Conservation (phyloP, 2,888 invertebrate species). For the Cantharis nigra region DNA sequence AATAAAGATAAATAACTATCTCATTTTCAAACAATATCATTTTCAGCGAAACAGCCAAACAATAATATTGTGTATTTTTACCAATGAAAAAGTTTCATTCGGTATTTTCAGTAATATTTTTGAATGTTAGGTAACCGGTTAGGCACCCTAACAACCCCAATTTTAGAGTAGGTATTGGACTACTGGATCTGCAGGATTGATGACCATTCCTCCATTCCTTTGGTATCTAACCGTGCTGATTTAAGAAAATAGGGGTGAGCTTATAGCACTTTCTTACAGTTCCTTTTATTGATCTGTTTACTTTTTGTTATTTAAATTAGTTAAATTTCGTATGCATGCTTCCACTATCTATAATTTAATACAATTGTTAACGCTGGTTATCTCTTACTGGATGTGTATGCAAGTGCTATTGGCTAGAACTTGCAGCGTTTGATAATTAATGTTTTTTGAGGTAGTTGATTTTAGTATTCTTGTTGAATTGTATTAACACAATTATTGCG, state of each 20-base stretch:
- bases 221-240: background rate
- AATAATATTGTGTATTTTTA: background rate
- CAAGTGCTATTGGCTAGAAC: background rate
- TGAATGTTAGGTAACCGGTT: background rate
- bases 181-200: background rate
- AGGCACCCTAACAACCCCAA: background rate
- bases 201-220: background rate
- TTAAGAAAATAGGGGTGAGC: background rate
- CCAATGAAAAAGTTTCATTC: background rate
- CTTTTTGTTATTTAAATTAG: background rate
- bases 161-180: background rate
- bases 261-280: background rate
- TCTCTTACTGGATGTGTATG: background rate
- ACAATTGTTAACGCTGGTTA: background rate
- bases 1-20: too few species aligned
- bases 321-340: background rate
- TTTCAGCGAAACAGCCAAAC: background rate
- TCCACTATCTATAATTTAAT: background rate
- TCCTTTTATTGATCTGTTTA: background rate
- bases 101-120: background rate
- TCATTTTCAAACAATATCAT: too few species aligned
- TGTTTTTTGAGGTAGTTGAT: background rate
- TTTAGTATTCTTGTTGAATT: background rate
- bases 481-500: background rate
- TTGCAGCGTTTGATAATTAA: background rate